A percentile compares a stretch with the other conserved stretches of the same genome.
Evolutionary conservation across 2,797 vertebrate genomes (phyloP).

Genomic region (Tragopan temminckii): DNA sequence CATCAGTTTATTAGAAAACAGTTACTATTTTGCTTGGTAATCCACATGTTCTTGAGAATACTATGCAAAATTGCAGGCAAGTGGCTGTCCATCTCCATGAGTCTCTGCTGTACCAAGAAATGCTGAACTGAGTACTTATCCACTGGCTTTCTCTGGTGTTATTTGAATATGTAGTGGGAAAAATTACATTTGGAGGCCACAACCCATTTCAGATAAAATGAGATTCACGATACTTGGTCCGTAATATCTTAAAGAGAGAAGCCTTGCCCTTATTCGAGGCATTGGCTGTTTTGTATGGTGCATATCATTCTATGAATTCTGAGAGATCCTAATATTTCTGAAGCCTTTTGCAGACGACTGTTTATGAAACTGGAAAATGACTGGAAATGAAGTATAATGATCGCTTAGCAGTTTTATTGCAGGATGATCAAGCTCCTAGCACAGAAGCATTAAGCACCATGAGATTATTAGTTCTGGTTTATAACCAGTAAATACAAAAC

Average conservation of each 20-base stretch:
- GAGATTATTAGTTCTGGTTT: not conserved
- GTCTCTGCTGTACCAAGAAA: not conserved
- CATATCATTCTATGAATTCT: not conserved
- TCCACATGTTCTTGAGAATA: not conserved
- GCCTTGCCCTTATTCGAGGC: not conserved
- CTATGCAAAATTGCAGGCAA: not conserved
- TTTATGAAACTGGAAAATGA: not conserved
- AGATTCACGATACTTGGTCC: not conserved
- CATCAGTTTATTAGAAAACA: not conserved
- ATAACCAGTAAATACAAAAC: not conserved
- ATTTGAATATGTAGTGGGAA: not conserved
- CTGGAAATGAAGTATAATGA: not conserved
- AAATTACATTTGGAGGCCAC: not conserved
- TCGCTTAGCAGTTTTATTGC: not conserved
- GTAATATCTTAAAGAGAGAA: not conserved
- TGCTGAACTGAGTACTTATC: not conserved
- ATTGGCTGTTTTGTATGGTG: not conserved
- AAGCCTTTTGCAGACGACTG: not conserved
- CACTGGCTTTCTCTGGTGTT: not conserved
- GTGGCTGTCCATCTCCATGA: not conserved
- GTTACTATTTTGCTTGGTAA: not conserved
- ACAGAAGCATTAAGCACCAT: not conserved
- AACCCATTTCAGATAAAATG: not conserved
- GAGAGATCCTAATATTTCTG: not conserved
- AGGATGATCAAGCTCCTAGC: not conserved